Conservation (phyloP, 2,113 vertebrate genomes). For the Craseonycteris thonglongyai region DNA sequence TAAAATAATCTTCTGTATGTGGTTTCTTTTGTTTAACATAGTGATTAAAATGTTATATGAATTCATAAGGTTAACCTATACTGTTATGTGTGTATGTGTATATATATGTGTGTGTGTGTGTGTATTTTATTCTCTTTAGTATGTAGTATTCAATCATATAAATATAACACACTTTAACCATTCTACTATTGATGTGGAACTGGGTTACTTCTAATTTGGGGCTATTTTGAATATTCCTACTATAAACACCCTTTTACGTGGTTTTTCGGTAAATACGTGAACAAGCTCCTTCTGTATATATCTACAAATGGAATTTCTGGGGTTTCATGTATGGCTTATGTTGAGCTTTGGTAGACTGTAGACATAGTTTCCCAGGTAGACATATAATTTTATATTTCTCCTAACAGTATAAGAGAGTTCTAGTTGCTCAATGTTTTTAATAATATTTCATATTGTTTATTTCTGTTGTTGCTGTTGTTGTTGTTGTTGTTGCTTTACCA, state of each 20-base stretch:
- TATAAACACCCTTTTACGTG: not conserved
- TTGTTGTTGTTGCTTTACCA: not conserved
- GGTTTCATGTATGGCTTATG: not conserved
- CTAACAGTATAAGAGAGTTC: not conserved
- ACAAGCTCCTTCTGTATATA: not conserved
- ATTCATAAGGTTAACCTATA: not conserved
- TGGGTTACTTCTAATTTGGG: not conserved
- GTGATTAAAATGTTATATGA: not conserved
- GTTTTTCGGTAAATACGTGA: not conserved
- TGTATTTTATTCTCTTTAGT: not conserved
- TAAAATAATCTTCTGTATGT: not conserved
- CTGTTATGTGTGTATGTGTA: too few species aligned
- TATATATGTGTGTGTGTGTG: too few species aligned
- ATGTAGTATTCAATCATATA: not conserved
- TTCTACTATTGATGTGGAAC: not conserved
- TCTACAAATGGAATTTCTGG: not conserved
- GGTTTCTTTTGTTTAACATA: not conserved
- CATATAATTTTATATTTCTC: not conserved
- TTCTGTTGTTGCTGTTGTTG: not conserved
- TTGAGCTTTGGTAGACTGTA: not conserved
- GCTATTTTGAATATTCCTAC: not conserved
- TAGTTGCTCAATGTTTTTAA: not conserved
- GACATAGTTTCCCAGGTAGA: not conserved
- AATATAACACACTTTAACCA: not conserved
- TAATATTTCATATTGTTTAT: not conserved